A percentile compares a stretch with the other conserved stretches of the same genome.
These are phyloP conservation scores for Trichogramma dendrolimi DNA, from an alignment of 2,888 invertebrate species.

Conservation along the genomic window DNA sequence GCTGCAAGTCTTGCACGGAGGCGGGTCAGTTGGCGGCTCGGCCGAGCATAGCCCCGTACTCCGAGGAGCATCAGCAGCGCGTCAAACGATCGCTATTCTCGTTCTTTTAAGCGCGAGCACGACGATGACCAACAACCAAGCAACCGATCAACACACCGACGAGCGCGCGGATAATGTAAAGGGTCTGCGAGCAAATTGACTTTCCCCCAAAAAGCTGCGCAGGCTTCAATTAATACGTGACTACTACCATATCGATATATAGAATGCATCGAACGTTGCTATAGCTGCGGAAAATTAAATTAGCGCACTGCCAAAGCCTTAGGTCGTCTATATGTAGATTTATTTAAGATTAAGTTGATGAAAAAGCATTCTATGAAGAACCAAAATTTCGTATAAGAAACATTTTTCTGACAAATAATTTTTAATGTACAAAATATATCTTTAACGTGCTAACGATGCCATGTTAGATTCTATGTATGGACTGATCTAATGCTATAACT, in stretches of 20 bases:
- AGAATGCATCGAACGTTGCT: constrained; percentile 21
- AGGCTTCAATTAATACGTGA: constrained; percentile 10
- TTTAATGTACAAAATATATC: constrained; percentile 5
- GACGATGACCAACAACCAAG: background rate
- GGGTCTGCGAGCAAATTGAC: constrained; percentile 14
- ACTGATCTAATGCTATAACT: constrained; percentile 44
- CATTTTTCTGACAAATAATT: background rate
- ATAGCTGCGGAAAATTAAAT: constrained; percentile 41
- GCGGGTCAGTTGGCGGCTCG: constrained; percentile 67
- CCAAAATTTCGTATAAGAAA: constrained; percentile 5
- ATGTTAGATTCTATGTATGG: constrained; percentile 43
- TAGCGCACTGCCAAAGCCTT: constrained; percentile 53
- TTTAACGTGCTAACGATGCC: constrained; percentile 8
- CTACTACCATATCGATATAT: background rate
- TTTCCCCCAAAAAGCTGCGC: constrained; percentile 13
- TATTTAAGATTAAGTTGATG: constrained; percentile 27
- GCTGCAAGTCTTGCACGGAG: constrained; percentile 87
- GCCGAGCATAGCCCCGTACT: constrained; percentile 3
- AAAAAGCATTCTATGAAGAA: background rate
- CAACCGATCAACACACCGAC: background rate
- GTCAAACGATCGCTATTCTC: constrained; percentile 25
- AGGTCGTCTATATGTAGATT: constrained; percentile 50
- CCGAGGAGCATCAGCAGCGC: constrained; percentile 16
- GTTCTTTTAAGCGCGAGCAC: constrained; percentile 15
- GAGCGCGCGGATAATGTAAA: constrained; percentile 1